Percentiles rank a stretch among this genome's conserved stretches.
Conservation (phyloP, 2,888 invertebrate genomes). For the Podabrus alpinus region DNA sequence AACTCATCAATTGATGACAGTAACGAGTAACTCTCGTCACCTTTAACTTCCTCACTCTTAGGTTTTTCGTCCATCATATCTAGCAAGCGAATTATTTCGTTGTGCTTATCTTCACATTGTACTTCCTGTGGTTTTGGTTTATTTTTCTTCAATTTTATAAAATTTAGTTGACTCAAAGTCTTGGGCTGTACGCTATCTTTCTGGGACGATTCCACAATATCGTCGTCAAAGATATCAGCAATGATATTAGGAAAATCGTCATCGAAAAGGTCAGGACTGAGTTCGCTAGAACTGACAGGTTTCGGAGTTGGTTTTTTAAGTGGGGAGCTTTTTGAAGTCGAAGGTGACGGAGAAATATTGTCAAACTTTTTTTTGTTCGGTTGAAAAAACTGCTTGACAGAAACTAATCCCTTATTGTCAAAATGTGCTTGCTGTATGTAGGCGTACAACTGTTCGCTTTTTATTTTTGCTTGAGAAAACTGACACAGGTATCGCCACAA, state of each 20-base stretch:
- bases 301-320: neutral
- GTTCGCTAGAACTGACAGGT: neutral
- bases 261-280: neutral
- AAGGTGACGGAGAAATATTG: constrained; percentile 20
- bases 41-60: neutral
- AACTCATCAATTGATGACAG: constrained; percentile 37
- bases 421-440: constrained; percentile 59
- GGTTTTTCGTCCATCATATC: constrained; percentile 43
- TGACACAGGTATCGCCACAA: constrained; percentile 62
- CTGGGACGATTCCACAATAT: constrained; percentile 24
- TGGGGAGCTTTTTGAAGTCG: neutral
- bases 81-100: constrained; percentile 38
- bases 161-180: neutral
- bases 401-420: constrained; percentile 48
- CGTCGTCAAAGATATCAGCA: constrained; percentile 6
- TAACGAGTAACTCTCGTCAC: constrained; percentile 16
- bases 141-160: neutral
- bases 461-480: constrained; percentile 54
- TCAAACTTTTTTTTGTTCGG: constrained; percentile 7
- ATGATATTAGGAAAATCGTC: neutral
- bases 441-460: constrained; percentile 54
- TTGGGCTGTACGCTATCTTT: neutral
- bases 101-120: constrained; percentile 30
- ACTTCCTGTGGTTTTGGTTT: neutral
- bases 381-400: constrained; percentile 39